Conservation (phyloP, 2,797 vertebrate species). For the Botia almorhae region DNA sequence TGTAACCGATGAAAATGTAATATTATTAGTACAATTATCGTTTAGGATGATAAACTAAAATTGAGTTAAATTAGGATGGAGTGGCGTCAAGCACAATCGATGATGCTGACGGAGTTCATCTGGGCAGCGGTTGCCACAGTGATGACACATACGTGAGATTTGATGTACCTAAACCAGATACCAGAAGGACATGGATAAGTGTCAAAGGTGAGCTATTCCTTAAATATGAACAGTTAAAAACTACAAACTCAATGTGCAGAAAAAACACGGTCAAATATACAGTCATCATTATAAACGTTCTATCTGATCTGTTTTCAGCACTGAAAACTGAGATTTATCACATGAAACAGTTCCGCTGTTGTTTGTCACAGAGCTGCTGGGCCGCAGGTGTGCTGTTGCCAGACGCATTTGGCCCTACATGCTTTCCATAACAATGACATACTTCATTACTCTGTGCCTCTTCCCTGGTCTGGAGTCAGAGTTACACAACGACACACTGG, state of each 20-base stretch:
- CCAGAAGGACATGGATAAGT: slow-evolving; percentile 87
- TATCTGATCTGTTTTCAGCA: not conserved
- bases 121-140: slow-evolving; percentile 19
- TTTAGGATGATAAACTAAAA: slow-evolving; percentile 11
- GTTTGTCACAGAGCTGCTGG: slow-evolving; percentile 83
- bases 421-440: slow-evolving; percentile 94
- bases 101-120: slow-evolving; percentile 61
- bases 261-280: no score
- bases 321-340: no score
- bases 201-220: slow-evolving; percentile 79
- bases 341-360: not conserved
- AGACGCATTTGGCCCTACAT: slow-evolving; percentile 95
- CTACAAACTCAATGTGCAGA: no score
- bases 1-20: no score
- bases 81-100: slow-evolving; percentile 63
- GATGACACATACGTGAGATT: slow-evolving; percentile 87
- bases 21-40: not conserved
- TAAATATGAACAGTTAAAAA: not conserved
- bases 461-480: slow-evolving; percentile 95
- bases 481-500: slow-evolving; percentile 86
- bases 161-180: slow-evolving; percentile 82
- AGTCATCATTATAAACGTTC: no score
- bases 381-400: slow-evolving; percentile 90
- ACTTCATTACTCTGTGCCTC: slow-evolving; percentile 95
- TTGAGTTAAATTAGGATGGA: slow-evolving; percentile 71